These are phyloP conservation scores for Strigamia crassipes DNA, from an alignment of 2,888 invertebrate genomes.

Conservation along the genomic window DNA sequence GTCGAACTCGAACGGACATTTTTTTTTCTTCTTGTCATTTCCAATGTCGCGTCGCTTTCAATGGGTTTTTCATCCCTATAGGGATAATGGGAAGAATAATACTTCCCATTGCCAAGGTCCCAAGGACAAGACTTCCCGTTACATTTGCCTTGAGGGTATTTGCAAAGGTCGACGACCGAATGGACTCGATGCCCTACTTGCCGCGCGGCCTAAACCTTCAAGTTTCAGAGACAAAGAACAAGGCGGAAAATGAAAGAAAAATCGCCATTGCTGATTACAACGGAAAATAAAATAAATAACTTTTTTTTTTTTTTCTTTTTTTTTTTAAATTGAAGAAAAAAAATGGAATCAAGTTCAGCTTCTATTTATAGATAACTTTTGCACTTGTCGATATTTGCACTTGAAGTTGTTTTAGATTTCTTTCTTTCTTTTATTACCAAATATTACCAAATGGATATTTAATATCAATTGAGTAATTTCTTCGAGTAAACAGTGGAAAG, in stretches of 20 bases:
- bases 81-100: background rate
- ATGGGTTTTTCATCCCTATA: background rate
- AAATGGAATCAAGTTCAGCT: background rate
- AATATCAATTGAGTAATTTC: too few relatives aligned
- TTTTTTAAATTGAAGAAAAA: background rate
- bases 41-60: background rate
- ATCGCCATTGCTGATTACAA: background rate
- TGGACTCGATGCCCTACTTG: constrained; percentile 38
- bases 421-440: too few relatives aligned
- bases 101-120: constrained; percentile 17
- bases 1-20: too few relatives aligned
- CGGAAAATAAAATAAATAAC: too few relatives aligned
- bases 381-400: too few relatives aligned
- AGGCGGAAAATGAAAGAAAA: constrained; percentile 2
- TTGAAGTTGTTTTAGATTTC: too few relatives aligned
- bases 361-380: background rate
- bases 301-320: too few relatives aligned
- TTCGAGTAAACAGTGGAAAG: too few relatives aligned
- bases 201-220: constrained; percentile 1
- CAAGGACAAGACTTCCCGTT: constrained; percentile 37
- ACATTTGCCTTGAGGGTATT: background rate
- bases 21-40: too few relatives aligned
- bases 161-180: constrained; percentile 5
- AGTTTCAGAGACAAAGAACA: constrained; percentile 10
- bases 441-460: too few relatives aligned